Conservation (phyloP, 2,113 vertebrate species). For the Eonycteris spelaea region DNA sequence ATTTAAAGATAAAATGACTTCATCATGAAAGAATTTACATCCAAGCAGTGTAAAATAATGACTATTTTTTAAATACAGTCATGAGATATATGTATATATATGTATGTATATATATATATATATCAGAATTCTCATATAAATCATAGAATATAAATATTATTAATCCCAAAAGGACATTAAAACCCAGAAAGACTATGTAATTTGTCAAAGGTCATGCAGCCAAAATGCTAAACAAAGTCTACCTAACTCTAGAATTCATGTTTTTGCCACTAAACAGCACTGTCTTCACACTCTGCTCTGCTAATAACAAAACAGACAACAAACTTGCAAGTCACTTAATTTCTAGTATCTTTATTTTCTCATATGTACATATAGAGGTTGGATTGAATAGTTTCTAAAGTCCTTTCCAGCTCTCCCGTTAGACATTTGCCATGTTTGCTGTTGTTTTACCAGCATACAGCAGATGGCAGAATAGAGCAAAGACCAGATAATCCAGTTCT, state of each 20-base stretch:
- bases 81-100: too few relatives aligned
- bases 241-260: background rate
- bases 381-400: background rate
- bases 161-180: background rate
- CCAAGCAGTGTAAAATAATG: background rate
- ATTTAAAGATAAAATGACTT: background rate
- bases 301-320: background rate
- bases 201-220: background rate
- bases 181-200: background rate
- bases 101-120: too few relatives aligned
- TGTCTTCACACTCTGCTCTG: background rate
- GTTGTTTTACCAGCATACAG: conserved; percentile 28
- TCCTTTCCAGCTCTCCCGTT: background rate
- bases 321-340: background rate
- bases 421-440: background rate
- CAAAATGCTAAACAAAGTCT: background rate
- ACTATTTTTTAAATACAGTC: background rate
- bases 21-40: background rate
- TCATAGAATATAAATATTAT: background rate
- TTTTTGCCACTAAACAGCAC: background rate
- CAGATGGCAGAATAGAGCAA: conserved; percentile 64
- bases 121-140: background rate
- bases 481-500: background rate
- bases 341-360: background rate
- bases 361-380: background rate